Base-by-base conservation (phyloP, 2,888 invertebrate genomes). In the Hipparchia sbordonii region DNA sequence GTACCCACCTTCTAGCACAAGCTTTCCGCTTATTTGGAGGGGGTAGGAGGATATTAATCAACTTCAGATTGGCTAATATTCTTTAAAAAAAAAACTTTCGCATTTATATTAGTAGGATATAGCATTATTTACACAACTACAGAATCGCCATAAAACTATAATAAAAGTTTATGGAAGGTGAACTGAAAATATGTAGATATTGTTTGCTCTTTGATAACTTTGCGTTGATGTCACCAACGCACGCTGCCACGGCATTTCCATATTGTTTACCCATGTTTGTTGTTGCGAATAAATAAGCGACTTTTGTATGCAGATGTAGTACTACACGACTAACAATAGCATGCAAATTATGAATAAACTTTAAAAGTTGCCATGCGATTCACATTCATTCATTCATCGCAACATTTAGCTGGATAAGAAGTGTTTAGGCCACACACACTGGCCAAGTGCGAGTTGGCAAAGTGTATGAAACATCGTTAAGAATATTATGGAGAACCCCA, bases 281-380 rank as follows among this genome's bases (percentile, higher is more conserved):
- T 59, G 67, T 59, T 23, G 67, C 10, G 48, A 67, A 59, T 39
- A 67, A 66, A 66, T 6, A 59, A 48, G 48, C 48, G 9, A 33
- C 23, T 45, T 67, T 67, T 67, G 12, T 67, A 67, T 67, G 67
- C 67, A 67, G 52, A 66, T 66, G 51, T 12, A 45, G 45, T 61
- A 60, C 39, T 60, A 45, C 39, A 61, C 39, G 45, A n/a, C 60
- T 45, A 45, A 61, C 60, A 61, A 61, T 45, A 45, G 60, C 45
- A 45, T 61, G 45, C n/a, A 60, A 45, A 60, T 39, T 39, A 12
- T 10, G 51, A 8, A 13, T 57, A 60, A 60, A 33, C 59, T 33
- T 60, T 39, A 39, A 39, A 54, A 56, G 2, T 56, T 56, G 56
- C 56, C 2, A 13, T 13, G 13, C 6, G 6, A 13, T n/a, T 7